phyloP scores from a whole-genome alignment of 2,113 vertebrate species.

The Petaurus breviceps region DNA sequence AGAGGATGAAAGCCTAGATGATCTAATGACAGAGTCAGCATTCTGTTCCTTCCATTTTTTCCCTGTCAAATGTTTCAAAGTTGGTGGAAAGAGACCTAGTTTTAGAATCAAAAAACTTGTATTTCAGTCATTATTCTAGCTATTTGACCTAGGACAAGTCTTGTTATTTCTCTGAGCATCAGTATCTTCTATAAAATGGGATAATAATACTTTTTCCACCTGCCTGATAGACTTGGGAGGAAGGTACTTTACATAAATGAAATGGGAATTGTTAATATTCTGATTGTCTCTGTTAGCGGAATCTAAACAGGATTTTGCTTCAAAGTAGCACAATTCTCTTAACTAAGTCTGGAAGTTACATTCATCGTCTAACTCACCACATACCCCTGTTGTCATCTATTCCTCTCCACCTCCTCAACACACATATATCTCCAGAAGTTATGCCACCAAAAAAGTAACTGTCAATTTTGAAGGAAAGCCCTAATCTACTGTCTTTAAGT shows the following conservation, averaged over 20 bases:
- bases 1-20: neutral
- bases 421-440: neutral
- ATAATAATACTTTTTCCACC: neutral
- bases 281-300: neutral
- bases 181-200: neutral
- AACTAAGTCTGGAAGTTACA: neutral
- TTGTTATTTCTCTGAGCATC: neutral
- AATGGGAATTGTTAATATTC: neutral
- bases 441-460: neutral
- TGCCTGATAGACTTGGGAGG: neutral
- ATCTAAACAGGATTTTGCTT: neutral
- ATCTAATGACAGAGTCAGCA: neutral
- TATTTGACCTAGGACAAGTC: neutral
- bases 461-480: neutral
- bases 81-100: neutral
- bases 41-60: neutral
- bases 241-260: neutral
- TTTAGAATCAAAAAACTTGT: neutral
- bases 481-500: neutral
- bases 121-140: neutral
- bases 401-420: neutral
- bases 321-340: neutral
- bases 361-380: neutral
- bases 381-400: neutral
- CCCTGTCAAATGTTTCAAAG: neutral